Base-by-base conservation (phyloP, 1,140 invertebrate species). In the Orius laevigatus region DNA sequence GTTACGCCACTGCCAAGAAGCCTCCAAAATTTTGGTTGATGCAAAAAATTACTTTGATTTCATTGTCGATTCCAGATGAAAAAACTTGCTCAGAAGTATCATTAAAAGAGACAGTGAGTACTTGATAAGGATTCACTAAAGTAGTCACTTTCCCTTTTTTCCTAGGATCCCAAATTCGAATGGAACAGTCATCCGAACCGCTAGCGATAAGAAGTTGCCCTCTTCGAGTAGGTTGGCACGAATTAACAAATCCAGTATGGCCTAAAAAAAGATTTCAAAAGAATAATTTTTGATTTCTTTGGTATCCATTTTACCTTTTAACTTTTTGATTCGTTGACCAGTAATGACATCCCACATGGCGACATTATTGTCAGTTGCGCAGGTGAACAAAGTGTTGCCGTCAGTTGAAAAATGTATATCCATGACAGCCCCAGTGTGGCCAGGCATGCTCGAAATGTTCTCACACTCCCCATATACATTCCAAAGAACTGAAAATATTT, bases 401-500 rank as follows among this genome's bases (percentile, higher is more conserved):
- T 97, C 94, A 0, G 88, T 81, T n/a, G 82, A 90, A 61, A 96
- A 98, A 57, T 92, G 84, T 0, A 98, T 64, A 65, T 99, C 93
- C 75, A 94, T 85, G 4, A 99, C 74, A 9, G 93, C 90, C n/a
- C 95, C 95, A 12, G 81, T 88, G 64, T 99, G 96, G 0, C 92
- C 92, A 43, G 78, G 76, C 72, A 98, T 75, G 6, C 84, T 76
- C 55, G 85, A 86, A 53, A 95, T 79, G 66, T 98, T 99, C 59
- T 98, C 92, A 70, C 94, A 98, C 61, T 99, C 92, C 3, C 89
- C 94, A 66, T 93, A 95, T 2, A 93, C 87, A 66, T 86, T 92
- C 96, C 96, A 99, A 55, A 98, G 71, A 63, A 84, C 90, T 95
- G 61, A 48, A 74, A 71, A n/a, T n/a, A n/a, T n/a, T 18, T 57